Evolutionary conservation across 2,113 vertebrate species (phyloP).

Genomic region (Scomber colias): DNA sequence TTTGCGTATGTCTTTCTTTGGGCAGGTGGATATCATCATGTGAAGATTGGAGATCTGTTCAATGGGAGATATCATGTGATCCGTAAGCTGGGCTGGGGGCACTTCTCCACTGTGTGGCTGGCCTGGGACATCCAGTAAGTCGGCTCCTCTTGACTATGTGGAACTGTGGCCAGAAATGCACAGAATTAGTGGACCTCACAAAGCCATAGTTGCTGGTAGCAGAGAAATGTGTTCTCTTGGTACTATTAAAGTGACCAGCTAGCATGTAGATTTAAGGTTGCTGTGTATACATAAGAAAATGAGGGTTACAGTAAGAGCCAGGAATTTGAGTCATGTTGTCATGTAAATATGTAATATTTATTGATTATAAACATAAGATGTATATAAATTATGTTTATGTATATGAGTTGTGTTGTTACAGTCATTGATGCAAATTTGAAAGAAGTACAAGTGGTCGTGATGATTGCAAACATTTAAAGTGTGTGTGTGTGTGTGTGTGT

Average conservation of each 20-base stretch:
- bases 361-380: too few species aligned
- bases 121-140: constrained; percentile 99
- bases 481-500: constrained; percentile 17
- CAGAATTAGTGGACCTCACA: background rate
- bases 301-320: too few species aligned
- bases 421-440: too few species aligned
- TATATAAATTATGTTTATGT: too few species aligned
- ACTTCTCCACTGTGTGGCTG: constrained; percentile 99
- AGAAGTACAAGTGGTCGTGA: background rate
- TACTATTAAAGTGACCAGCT: background rate
- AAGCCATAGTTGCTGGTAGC: background rate
- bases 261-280: background rate
- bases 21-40: constrained; percentile 95
- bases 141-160: background rate
- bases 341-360: too few species aligned
- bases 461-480: background rate
- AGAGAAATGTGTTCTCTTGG: background rate
- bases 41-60: constrained; percentile 97
- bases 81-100: constrained; percentile 97
- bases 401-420: too few species aligned
- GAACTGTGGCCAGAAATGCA: background rate
- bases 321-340: too few species aligned
- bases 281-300: background rate
- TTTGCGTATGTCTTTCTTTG: constrained; percentile 7
- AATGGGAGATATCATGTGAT: constrained; percentile 96